Base-by-base conservation (phyloP, 1,140 invertebrate genomes). In the Patella vulgata region DNA sequence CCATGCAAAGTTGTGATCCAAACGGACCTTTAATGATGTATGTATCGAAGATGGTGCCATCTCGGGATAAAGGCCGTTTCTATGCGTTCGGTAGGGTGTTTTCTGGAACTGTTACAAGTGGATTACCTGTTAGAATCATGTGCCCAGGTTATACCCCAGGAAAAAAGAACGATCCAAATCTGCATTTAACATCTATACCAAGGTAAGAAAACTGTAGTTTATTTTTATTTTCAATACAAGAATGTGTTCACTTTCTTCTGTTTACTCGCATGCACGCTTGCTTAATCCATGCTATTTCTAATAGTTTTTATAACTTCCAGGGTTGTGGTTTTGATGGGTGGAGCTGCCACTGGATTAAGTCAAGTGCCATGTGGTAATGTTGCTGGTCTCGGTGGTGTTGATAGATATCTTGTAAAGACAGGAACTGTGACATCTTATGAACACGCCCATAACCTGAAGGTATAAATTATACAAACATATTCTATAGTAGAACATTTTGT, bases 21-120 rank as follows among this genome's bases (percentile, higher is more conserved):
- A 91, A 97, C 72, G 97, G 91, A 66, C 97, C 97, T 21, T 88
- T 99, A 28, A 99, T 99, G 97, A 98, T 99, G 96, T 99, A 99
- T 89, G 89, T 99, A 63, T 98, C 96, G 19, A 99, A 99, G 87
- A 99, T 99, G 97, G 97, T 99, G 84, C 97, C 97, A 59, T 98
- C 97, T 2, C 93, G 95, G 21, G 98, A 99, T 84, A 99, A 99
- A 87, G 97, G 98, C 71, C 91, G 97, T 83, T 99, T 99, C 90
- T 99, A 98, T 85, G 97, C 97, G 55, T 99, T 99, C 81, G 97
- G 97, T 64, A 95, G 98, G 87, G 97, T 99, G 6, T 99, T 99
- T 88, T 95, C 97, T 72, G 98, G 97, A 74, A 93, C 92, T 14
- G 88, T 92, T 6, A 88, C 89, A 55, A 97, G 96, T 60, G 97